Percentiles rank a stretch among this genome's conserved stretches.
Evolutionary conservation across 2,888 invertebrate species (phyloP).

Genomic region (Eristalinus sepulchralis): DNA sequence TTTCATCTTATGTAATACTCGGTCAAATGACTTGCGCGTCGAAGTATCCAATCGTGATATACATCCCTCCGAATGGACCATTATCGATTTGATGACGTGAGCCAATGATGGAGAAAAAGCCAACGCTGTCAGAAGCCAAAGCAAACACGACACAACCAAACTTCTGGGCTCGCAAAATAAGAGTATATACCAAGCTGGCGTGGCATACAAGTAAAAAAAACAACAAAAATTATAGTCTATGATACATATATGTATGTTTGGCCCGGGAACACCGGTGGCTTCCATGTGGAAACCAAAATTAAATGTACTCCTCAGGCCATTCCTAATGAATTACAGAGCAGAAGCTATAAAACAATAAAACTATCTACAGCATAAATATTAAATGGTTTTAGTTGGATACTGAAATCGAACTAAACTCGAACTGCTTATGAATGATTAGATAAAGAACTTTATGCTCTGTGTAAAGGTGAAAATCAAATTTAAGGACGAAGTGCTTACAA

Average conservation of each 20-base stretch:
- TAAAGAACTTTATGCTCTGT: no score
- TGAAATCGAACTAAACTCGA: background rate
- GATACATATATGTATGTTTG: background rate
- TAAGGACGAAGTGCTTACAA: no score
- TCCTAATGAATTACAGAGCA: background rate
- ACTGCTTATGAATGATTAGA: no score
- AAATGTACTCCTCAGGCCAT: background rate
- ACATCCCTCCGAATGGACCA: conserved; percentile 61
- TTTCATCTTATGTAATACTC: conserved; percentile 34
- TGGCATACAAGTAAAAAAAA: background rate
- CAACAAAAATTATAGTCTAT: background rate
- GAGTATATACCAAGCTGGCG: background rate
- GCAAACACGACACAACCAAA: conserved; percentile 6
- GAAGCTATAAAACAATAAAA: conserved; percentile 33
- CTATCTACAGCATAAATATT: conserved; percentile 16
- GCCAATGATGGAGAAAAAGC: conserved; percentile 62
- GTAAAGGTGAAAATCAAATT: no score
- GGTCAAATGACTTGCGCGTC: conserved; percentile 64
- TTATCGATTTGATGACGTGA: conserved; percentile 69
- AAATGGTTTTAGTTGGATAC: conserved; percentile 13
- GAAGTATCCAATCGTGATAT: conserved; percentile 67
- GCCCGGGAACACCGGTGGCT: background rate
- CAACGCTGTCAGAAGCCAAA: conserved; percentile 38
- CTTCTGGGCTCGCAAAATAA: background rate
- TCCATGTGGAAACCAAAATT: background rate